Evolutionary conservation across 2,888 invertebrate genomes (phyloP).

Genomic region (Cosmopolites sordidus): DNA sequence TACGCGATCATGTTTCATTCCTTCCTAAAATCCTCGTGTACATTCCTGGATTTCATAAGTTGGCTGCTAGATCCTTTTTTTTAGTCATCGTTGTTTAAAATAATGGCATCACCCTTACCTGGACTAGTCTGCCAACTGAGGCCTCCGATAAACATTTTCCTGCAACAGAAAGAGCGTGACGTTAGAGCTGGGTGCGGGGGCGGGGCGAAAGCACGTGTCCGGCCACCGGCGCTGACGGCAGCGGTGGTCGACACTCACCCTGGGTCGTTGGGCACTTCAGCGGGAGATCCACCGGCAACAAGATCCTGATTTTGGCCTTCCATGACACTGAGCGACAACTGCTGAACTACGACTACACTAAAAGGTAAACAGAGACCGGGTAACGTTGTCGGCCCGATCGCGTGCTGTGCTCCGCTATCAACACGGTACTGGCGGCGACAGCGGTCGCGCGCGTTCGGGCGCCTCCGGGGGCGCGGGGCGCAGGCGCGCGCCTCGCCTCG

Average conservation of each 20-base stretch:
- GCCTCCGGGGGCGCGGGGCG: slow-evolving; percentile 40
- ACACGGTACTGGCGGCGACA: slow-evolving; percentile 57
- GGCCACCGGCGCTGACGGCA: slow-evolving; percentile 7
- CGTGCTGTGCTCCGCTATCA: slow-evolving; percentile 62
- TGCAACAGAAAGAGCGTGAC: slow-evolving; percentile 59
- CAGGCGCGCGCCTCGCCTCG: slow-evolving; percentile 44
- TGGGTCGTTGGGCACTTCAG: slow-evolving; percentile 92
- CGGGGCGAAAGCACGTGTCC: slow-evolving; percentile 29
- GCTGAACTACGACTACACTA: slow-evolving; percentile 56
- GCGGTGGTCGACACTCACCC: slow-evolving; percentile 59
- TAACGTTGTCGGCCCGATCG: slow-evolving; percentile 59
- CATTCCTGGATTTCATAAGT: too few species aligned
- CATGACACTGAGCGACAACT: slow-evolving; percentile 49
- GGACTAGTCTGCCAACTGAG: slow-evolving; percentile 99
- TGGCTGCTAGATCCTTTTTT: not conserved
- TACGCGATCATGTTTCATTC: too few species aligned
- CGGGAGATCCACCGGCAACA: slow-evolving; percentile 69
- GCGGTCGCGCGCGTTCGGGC: slow-evolving; percentile 33
- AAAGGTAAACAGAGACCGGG: slow-evolving; percentile 50
- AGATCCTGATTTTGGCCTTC: slow-evolving; percentile 75
- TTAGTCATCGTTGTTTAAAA: not conserved
- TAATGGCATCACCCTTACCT: slow-evolving; percentile 61
- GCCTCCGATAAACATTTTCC: slow-evolving; percentile 99
- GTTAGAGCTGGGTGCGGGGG: slow-evolving; percentile 24
- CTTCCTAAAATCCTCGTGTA: too few species aligned